phyloP scores from a whole-genome alignment of 2,113 vertebrate species.

The Urocynchramus pylzowi region DNA sequence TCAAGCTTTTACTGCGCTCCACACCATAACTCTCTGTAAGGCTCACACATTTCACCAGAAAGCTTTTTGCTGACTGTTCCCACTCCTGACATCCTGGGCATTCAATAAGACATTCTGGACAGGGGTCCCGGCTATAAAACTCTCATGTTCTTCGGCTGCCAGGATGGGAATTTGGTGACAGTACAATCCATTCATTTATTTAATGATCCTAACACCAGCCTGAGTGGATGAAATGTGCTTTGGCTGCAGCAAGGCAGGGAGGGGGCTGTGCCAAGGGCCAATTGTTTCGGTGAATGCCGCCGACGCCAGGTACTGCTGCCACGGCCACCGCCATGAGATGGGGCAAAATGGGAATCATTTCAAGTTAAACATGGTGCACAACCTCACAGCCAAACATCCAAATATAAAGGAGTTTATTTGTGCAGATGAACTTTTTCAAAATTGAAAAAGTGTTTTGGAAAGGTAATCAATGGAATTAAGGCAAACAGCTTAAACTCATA shows the following conservation, averaged over 20 bases:
- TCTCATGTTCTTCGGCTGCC: background rate
- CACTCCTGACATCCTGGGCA: background rate
- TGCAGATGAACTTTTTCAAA: background rate
- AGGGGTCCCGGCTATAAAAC: background rate
- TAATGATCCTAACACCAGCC: conserved; percentile 16
- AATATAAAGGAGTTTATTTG: background rate
- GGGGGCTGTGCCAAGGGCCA: background rate
- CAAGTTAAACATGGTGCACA: background rate
- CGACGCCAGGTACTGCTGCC: background rate
- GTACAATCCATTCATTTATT: conserved; percentile 26
- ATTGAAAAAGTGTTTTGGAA: background rate
- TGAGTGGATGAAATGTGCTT: conserved; percentile 3
- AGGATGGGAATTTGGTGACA: conserved; percentile 6
- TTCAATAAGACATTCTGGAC: background rate
- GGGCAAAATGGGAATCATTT: background rate
- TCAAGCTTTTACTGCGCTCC: background rate
- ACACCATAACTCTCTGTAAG: background rate
- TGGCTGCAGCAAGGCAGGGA: background rate
- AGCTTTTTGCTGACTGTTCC: background rate
- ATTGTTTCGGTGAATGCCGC: background rate
- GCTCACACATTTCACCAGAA: background rate
- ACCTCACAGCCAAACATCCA: background rate
- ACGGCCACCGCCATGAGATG: fast-evolving
- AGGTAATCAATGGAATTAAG: background rate
- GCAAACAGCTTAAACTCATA: background rate